Evolutionary conservation across 2,797 vertebrate genomes (phyloP), one percentile per base, ranked within the genome.

Genomic region (Sciaenops ocellatus): DNA sequence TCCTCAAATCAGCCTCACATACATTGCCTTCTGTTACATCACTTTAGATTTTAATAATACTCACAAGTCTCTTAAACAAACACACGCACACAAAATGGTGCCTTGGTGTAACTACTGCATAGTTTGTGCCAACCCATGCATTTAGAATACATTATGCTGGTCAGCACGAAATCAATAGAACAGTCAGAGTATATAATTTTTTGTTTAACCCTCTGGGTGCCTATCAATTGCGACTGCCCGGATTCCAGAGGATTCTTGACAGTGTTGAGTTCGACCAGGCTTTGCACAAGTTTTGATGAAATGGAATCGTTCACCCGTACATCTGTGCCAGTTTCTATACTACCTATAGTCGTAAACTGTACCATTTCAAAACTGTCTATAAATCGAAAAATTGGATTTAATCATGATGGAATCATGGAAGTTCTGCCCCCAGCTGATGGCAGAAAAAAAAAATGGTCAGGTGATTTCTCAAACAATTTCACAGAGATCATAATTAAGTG

Each of bases 11-110:
- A 78, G 59, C 69, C 73, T 75, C 73, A 68, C 54, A 55, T n/a
- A 69, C 51, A 67, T 94, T 95, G 84, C 92, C 80, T 77, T 85
- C 79, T 75, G 82, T 95, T 95, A 92, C 93, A 94, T 95, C 94
- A 95, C 86, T 90, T 93, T 80, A 87, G 47, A 86, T 89, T 87
- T 86, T 67, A 85, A 88, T 75, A 79, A 87, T 60, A 48, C 72
- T 83, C 75, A 84, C 41, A 10, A 80, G 67, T 68, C 72, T 78
- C 64, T 73, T 46, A 65, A 51, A 68, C 28, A 60, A 76, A 61
- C 55, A 69, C 51, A n/a, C 34, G 62, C 17, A 61, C 17, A 69
- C 41, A 68, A 47, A 63, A 42, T 22, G 9, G 26, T 75, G 46
- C 41, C 46, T 59, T 20, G 5, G 42, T 47, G 52, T 24, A 63